phyloP scores from a whole-genome alignment of 1,140 invertebrate genomes.

The Acromyrmex heyeri region DNA sequence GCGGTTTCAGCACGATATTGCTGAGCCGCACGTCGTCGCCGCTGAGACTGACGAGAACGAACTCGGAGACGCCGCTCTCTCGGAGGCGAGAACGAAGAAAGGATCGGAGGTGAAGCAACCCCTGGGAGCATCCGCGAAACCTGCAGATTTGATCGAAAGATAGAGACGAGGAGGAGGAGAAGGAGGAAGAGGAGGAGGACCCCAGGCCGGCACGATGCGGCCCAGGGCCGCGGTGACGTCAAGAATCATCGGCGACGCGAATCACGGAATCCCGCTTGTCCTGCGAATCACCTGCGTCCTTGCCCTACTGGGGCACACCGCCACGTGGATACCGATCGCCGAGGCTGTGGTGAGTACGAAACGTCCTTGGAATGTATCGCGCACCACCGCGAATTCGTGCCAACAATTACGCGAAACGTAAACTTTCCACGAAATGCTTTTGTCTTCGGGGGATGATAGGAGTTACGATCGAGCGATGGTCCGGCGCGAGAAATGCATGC shows the following conservation, averaged over 20 bases:
- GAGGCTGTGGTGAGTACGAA: constrained; percentile 78
- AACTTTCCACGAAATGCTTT: background rate
- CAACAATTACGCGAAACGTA: background rate
- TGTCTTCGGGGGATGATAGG: background rate
- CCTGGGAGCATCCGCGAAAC: constrained; percentile 16
- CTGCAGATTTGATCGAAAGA: background rate
- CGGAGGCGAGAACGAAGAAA: constrained; percentile 18
- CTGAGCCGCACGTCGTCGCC: constrained; percentile 56
- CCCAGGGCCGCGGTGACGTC: constrained; percentile 73
- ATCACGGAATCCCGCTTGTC: constrained; percentile 57
- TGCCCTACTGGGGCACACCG: constrained; percentile 67
- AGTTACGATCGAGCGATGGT: constrained; percentile 37
- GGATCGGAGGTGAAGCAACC: constrained; percentile 1
- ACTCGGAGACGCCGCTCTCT: constrained; percentile 15
- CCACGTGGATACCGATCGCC: constrained; percentile 64
- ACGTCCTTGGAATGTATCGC: constrained; percentile 42
- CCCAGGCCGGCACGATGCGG: constrained; percentile 68
- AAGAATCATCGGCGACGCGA: constrained; percentile 35
- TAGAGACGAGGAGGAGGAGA: constrained; percentile 47
- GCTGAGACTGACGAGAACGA: constrained; percentile 13
- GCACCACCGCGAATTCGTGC: background rate
- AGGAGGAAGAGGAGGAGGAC: constrained; percentile 43
- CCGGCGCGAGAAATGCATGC: background rate
- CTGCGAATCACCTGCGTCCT: constrained; percentile 72
- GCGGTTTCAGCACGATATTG: constrained; percentile 42